These are phyloP conservation scores for Catharus ustulatus DNA, from an alignment of 2,797 vertebrate genomes.

Conservation along the genomic window DNA sequence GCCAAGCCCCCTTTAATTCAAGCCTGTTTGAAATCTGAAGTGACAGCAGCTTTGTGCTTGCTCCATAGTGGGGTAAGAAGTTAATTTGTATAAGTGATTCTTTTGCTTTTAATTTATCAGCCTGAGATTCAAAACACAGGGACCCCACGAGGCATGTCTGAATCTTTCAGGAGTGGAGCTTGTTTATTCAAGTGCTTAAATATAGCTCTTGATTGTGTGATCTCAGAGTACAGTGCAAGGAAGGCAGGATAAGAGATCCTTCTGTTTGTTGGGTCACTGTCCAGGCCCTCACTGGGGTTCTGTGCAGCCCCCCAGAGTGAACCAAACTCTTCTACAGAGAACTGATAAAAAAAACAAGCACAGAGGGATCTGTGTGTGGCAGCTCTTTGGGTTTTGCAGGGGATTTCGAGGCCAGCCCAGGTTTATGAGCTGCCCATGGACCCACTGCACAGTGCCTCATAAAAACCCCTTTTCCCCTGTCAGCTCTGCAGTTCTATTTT, in stretches of 20 bases:
- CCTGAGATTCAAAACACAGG: background rate
- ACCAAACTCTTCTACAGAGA: background rate
- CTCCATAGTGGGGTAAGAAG: background rate
- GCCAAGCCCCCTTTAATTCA: background rate
- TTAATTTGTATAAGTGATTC: background rate
- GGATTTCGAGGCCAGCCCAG: background rate
- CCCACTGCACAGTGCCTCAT: background rate
- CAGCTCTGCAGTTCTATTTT: background rate
- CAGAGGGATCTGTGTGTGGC: background rate
- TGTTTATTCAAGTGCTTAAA: background rate
- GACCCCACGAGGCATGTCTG: background rate
- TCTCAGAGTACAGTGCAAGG: background rate
- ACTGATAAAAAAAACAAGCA: background rate
- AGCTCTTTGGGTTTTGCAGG: background rate
- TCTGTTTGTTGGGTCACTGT: background rate
- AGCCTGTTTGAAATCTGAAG: background rate
- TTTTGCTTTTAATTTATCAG: background rate
- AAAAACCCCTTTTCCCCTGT: background rate
- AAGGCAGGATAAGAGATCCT: background rate
- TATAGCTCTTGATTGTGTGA: background rate
- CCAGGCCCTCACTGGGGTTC: rapidly evolving
- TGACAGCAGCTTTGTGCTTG: background rate
- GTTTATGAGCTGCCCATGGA: constrained; percentile 22
- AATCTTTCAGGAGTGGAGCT: background rate
- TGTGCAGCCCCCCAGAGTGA: background rate